Conservation (phyloP, 2,888 invertebrate species). For the Gerris lacustris region DNA sequence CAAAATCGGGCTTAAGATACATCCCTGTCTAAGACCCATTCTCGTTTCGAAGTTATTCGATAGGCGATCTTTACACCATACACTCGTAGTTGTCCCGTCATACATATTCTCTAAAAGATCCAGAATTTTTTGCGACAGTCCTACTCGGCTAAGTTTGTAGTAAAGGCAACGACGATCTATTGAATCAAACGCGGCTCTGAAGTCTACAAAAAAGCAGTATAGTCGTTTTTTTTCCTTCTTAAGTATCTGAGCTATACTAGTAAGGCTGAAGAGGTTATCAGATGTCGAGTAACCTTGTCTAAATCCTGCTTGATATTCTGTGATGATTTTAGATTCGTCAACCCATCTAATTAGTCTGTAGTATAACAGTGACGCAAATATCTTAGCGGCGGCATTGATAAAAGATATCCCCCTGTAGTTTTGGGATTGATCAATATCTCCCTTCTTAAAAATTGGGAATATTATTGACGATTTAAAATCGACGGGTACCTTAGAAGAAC, state of each 20-base stretch:
- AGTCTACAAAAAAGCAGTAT: constrained; percentile 16
- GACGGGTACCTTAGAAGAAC: not conserved
- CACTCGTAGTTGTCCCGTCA: constrained; percentile 6
- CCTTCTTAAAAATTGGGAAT: constrained; percentile 21
- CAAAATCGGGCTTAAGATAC: constrained; percentile 8
- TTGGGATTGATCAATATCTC: constrained; percentile 7
- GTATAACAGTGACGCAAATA: constrained; percentile 16
- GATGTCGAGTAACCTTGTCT: constrained; percentile 14
- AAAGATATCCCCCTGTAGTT: constrained; percentile 22
- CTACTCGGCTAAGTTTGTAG: constrained; percentile 7
- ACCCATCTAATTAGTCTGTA: constrained; percentile 11
- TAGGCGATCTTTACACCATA: constrained; percentile 10
- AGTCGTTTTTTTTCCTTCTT: constrained; percentile 2
- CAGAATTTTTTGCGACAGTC: not conserved
- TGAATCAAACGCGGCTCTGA: too few relatives aligned
- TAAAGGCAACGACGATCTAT: constrained; percentile 6
- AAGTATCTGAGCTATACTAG: constrained; percentile 5
- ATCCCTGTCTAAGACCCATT: constrained; percentile 13
- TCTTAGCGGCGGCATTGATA: constrained; percentile 14
- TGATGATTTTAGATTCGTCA: constrained; percentile 7
- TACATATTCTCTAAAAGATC: constrained; percentile 4
- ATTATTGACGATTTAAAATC: constrained; percentile 14
- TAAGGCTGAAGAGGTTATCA: constrained; percentile 14
- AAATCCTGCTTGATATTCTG: constrained; percentile 17
- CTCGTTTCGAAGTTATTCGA: not conserved